A percentile compares a stretch with the other conserved stretches of the same genome.
phyloP scores from a whole-genome alignment of 2,797 vertebrate species.

The Nyctibius grandis region DNA sequence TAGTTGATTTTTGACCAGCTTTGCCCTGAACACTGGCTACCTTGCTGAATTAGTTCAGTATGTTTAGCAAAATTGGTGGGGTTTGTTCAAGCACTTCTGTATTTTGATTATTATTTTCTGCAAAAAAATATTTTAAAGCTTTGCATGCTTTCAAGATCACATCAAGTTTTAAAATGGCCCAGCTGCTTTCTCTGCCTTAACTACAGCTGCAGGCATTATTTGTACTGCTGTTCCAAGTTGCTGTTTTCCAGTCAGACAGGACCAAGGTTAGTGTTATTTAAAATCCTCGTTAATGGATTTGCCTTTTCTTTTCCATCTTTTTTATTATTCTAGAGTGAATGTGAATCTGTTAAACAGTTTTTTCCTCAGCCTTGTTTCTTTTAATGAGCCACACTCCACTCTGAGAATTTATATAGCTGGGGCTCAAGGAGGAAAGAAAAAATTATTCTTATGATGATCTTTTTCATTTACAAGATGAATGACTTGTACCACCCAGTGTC shows the following conservation, averaged over 20 bases:
- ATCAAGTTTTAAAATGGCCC: background rate
- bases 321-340: background rate
- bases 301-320: background rate
- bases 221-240: background rate
- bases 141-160: background rate
- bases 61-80: background rate
- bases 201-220: background rate
- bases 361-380: background rate
- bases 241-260: background rate
- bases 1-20: background rate
- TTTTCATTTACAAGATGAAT: background rate
- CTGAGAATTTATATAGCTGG: background rate
- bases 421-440: background rate
- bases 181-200: background rate
- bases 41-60: background rate
- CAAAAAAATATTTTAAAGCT: background rate
- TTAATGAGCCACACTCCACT: background rate
- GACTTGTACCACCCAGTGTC: background rate
- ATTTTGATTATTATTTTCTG: background rate
- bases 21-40: background rate
- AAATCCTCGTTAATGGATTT: background rate
- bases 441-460: fast-evolving
- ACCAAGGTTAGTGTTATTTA: background rate
- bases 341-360: background rate
- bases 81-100: background rate